Evolutionary conservation across 2,797 vertebrate genomes (phyloP).

Genomic region (Gadopsis marmoratus): DNA sequence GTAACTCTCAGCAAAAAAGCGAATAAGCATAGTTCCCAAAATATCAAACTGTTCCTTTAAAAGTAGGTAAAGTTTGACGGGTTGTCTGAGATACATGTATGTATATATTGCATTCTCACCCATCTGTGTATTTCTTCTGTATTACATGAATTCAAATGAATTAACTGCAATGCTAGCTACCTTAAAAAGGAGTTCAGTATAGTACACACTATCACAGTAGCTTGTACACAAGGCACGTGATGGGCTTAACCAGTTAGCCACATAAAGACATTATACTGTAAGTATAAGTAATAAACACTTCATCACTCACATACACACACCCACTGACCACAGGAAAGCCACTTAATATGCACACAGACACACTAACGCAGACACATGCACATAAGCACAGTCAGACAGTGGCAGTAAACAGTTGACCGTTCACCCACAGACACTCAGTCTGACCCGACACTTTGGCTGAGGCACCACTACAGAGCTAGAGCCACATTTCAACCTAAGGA

Average conservation of each 20-base stretch:
- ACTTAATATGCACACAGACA: slow-evolving; percentile 41
- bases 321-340: slow-evolving; percentile 35
- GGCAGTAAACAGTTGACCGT: slow-evolving; percentile 60
- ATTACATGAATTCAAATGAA: neutral
- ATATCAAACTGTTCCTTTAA: neutral
- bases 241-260: slow-evolving; percentile 13
- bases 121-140: neutral
- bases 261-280: too few species aligned
- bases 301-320: slow-evolving; percentile 26
- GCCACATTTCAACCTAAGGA: slow-evolving; percentile 31
- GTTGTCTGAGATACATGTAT: neutral
- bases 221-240: slow-evolving; percentile 9
- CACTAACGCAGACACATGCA: slow-evolving; percentile 54
- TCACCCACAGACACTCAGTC: slow-evolving; percentile 51
- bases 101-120: neutral
- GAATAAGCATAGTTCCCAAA: neutral
- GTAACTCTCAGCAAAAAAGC: neutral
- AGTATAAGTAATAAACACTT: slow-evolving; percentile 37
- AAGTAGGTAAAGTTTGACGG: neutral
- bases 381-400: slow-evolving; percentile 58
- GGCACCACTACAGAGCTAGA: slow-evolving; percentile 23
- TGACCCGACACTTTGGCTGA: slow-evolving; percentile 40
- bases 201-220: neutral
- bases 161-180: neutral
- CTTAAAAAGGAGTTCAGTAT: neutral